Conservation (phyloP, 2,888 invertebrate species). For the Chouioia cunea region DNA sequence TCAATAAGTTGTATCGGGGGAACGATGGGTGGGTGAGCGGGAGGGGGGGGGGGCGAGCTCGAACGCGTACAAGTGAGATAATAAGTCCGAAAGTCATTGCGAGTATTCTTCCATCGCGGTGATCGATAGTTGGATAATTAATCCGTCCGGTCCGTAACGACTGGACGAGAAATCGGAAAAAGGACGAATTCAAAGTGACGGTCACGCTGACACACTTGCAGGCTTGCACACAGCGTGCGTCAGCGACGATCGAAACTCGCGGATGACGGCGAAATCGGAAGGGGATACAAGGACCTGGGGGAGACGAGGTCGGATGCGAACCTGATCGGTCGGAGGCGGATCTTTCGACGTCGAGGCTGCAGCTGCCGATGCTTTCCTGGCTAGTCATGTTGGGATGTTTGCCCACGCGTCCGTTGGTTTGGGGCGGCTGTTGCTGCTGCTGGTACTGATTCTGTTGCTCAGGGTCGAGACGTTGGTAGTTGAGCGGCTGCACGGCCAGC, state of each 20-base stretch:
- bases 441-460: slow-evolving; percentile 54
- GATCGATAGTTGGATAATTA: no score
- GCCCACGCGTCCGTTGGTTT: background rate
- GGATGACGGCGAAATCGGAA: background rate
- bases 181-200: no score
- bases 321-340: slow-evolving; percentile 68
- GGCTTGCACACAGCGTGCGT: no score
- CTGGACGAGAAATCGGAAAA: no score
- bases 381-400: slow-evolving; percentile 60
- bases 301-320: slow-evolving; percentile 54
- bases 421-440: slow-evolving; percentile 49
- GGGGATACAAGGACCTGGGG: background rate
- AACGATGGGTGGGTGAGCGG: background rate
- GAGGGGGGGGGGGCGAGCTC: background rate
- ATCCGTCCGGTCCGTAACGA: no score
- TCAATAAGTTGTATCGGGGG: slow-evolving; percentile 11
- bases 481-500: slow-evolving; percentile 64
- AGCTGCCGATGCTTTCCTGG: slow-evolving; percentile 86
- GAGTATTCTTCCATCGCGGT: no score
- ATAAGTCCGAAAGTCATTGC: slow-evolving; percentile 1
- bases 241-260: no score
- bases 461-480: slow-evolving; percentile 64
- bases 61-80: background rate
- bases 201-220: no score
- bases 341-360: slow-evolving; percentile 87